phyloP scores from a whole-genome alignment of 30 jellyfish, hydroid and myxozoan genomes.

The Phacellophora camtschatica region DNA sequence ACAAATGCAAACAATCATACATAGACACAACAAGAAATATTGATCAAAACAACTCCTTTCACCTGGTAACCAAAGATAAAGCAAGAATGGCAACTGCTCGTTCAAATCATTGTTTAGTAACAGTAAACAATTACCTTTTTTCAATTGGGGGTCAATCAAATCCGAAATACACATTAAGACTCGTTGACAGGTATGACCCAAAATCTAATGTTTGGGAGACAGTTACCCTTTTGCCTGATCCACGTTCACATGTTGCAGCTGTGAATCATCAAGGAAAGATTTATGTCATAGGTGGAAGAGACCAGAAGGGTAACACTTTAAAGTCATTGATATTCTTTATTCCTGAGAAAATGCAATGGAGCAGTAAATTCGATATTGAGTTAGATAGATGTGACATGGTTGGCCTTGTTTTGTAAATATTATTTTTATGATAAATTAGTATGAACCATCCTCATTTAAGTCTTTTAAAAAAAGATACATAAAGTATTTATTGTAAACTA shows the following conservation, averaged over 20 bases:
- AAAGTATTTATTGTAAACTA: too few species aligned
- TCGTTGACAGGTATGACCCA: constrained; percentile 59
- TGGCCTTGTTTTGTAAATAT: constrained; percentile 9
- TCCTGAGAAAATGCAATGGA: constrained; percentile 47
- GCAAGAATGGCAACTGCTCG: constrained; percentile 73
- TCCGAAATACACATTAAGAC: constrained; percentile 57
- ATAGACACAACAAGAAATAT: not conserved
- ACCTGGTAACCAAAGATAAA: not conserved
- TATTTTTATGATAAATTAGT: not conserved
- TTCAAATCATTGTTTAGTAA: constrained; percentile 48
- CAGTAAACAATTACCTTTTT: constrained; percentile 4
- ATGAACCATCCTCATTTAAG: too few species aligned
- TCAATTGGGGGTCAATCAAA: constrained; percentile 69
- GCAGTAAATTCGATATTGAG: constrained; percentile 24
- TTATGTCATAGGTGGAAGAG: constrained; percentile 67
- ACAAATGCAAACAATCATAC: constrained; percentile 7
- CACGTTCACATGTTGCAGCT: constrained; percentile 62
- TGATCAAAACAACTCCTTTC: not conserved
- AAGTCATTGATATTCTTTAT: constrained; percentile 34
- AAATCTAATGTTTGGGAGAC: constrained; percentile 64
- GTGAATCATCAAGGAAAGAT: constrained; percentile 38
- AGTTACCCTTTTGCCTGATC: constrained; percentile 53
- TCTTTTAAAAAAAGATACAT: too few species aligned
- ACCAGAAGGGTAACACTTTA: constrained; percentile 54
- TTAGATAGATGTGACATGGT: constrained; percentile 58